Conservation (phyloP, 2,113 vertebrate genomes). For the Centropus unirufus region DNA sequence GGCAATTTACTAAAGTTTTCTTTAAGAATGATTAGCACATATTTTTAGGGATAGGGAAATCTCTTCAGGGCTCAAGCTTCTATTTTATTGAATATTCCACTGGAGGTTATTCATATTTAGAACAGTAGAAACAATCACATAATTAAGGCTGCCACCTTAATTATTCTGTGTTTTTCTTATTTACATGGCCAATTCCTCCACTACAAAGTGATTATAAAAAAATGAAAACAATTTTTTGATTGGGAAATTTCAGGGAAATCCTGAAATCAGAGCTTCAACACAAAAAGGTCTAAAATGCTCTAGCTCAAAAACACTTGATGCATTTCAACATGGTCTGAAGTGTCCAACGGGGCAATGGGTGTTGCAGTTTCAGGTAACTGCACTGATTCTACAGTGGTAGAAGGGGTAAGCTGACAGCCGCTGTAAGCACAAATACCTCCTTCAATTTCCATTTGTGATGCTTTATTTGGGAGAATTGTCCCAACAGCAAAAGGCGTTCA, state of each 20-base stretch:
- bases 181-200: not conserved
- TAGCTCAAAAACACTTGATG: not conserved
- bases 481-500: not conserved
- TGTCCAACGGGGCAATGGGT: not conserved
- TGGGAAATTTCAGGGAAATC: not conserved
- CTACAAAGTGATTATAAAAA: not conserved
- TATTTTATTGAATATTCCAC: slow-evolving; percentile 31
- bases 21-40: not conserved
- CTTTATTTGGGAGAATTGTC: not conserved
- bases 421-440: not conserved
- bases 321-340: not conserved
- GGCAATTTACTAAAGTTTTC: slow-evolving; percentile 36
- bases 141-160: slow-evolving; percentile 39
- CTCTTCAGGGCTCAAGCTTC: not conserved
- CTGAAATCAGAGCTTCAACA: not conserved
- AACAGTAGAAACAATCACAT: not conserved
- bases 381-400: not conserved
- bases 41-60: slow-evolving; percentile 38
- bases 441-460: not conserved
- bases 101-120: not conserved
- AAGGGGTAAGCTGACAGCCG: not conserved
- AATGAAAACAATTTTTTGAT: no score
- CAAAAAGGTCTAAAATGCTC: not conserved
- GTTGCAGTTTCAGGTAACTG: not conserved
- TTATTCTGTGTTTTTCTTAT: slow-evolving; percentile 22